These are phyloP conservation scores for Euspilapteryx auroguttella DNA, from an alignment of 2,888 invertebrate genomes.

Conservation along the genomic window DNA sequence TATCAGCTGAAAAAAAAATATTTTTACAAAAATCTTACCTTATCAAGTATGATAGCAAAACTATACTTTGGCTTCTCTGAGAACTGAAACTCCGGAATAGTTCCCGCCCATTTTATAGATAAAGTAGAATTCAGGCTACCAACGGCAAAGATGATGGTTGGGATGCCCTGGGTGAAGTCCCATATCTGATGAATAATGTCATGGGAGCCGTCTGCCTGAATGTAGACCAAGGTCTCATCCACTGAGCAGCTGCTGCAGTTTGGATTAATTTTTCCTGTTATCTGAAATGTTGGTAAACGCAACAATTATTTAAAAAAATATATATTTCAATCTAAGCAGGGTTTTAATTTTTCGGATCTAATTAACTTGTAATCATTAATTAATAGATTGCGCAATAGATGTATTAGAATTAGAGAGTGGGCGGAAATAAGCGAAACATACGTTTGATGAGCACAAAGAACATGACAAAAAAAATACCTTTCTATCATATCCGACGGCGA, in stretches of 20 bases:
- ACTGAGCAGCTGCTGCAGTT: slow-evolving; percentile 24
- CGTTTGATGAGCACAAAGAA: too few species aligned
- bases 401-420: too few species aligned
- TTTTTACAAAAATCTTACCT: too few species aligned
- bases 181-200: slow-evolving; percentile 69
- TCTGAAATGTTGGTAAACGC: slow-evolving; percentile 17
- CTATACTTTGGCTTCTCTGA: slow-evolving; percentile 50
- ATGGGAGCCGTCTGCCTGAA: slow-evolving; percentile 53
- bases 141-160: slow-evolving; percentile 58
- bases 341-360: too few species aligned
- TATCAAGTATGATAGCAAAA: slow-evolving; percentile 63
- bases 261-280: slow-evolving; percentile 30
- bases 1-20: too few species aligned
- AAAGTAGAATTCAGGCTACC: slow-evolving; percentile 45
- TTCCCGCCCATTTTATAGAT: slow-evolving; percentile 46
- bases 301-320: neutral
- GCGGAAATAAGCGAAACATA: too few species aligned
- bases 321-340: too few species aligned
- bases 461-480: slow-evolving; percentile 28
- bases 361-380: too few species aligned
- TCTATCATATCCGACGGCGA: slow-evolving; percentile 29
- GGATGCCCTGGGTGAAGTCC: slow-evolving; percentile 63
- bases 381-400: too few species aligned
- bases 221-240: slow-evolving; percentile 44
- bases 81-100: slow-evolving; percentile 28